Base-by-base conservation (phyloP, 37 sponge, comb jelly and placozoan species). In the Crambe crambe region DNA sequence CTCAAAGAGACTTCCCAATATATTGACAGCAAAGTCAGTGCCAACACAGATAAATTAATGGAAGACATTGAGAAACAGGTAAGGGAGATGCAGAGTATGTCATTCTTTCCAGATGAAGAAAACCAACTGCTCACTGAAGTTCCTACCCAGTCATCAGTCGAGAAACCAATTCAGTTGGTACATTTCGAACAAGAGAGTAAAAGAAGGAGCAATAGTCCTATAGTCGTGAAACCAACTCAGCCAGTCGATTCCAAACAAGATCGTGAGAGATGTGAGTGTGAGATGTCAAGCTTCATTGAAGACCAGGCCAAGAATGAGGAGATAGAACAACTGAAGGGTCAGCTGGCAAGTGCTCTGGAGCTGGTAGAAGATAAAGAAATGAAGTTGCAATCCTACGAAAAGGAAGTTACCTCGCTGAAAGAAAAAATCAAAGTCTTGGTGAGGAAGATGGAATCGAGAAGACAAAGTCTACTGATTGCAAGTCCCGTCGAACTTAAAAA, bases 1-100 rank as follows among this genome's bases (percentile, higher is more conserved):
- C 15, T 70, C 17, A 80, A 80, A 80, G 30, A 58, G 27, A 17
- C 42, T n/a, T 2, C 72, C 23, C 26, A 56, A 32, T 80, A 71
- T 32, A 35, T 21, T 39, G 72, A 69, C 9, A 80, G 80, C 41
- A 39, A 9, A 3, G 30, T 58, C 9, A 74, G 10, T 26, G 8
- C 12, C 34, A 56, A 22, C 36, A 42, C 57, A 74, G 74, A 70
- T 17, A 27, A 6, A 3, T 1, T 42, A 20, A 17, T 56, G 56
- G 56, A 34, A 30, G 57, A 56, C 23, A 56, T 56, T n/a, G 57
- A 56, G 20, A 34, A 34, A 42, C 57, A 42, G 22, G 36, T 42
- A 20, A 74, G 21, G 31, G 58, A 74, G 3, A 39, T 42, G 74
- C 74, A 42, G 21, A 42, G 17, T 51, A n/a, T 56, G 17, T 30